Conservation (phyloP, 2,888 invertebrate species). For the Augochlorella aurata region DNA sequence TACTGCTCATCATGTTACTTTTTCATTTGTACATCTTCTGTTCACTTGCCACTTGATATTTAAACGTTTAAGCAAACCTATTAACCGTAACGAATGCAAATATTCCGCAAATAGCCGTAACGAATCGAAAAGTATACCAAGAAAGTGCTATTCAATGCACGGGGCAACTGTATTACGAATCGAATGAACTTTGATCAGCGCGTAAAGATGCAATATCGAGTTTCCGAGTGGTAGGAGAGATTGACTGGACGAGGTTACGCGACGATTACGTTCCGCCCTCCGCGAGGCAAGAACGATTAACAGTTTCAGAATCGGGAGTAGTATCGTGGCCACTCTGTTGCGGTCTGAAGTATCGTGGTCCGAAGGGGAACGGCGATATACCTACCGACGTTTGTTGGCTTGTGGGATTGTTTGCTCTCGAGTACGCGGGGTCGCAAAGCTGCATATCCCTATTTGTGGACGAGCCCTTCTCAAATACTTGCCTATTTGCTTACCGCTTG, state of each 20-base stretch:
- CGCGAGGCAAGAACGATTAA: constrained; percentile 48
- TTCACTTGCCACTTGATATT: too few species aligned
- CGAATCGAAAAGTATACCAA: too few species aligned
- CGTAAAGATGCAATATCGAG: not conserved
- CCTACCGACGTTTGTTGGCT: constrained; percentile 61
- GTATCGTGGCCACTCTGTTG: constrained; percentile 40
- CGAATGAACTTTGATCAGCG: not conserved
- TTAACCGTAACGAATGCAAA: too few species aligned
- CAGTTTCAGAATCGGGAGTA: constrained; percentile 40
- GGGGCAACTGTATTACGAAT: not conserved
- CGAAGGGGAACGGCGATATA: constrained; percentile 46
- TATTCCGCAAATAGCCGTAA: too few species aligned
- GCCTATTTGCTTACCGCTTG: constrained; percentile 68
- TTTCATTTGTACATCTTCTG: too few species aligned
- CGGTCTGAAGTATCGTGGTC: constrained; percentile 33
- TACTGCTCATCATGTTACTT: too few species aligned
- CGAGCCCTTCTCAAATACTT: constrained; percentile 69
- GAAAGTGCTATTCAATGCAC: too few species aligned
- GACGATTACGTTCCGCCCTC: not conserved
- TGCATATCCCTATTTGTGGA: constrained; percentile 67
- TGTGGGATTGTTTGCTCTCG: constrained; percentile 63
- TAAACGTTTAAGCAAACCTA: too few species aligned
- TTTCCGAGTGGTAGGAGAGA: not conserved
- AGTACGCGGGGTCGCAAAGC: constrained; percentile 62
- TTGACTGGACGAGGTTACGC: not conserved